Conservation (phyloP, 2,888 invertebrate genomes). For the Bembecia ichneumoniformis region DNA sequence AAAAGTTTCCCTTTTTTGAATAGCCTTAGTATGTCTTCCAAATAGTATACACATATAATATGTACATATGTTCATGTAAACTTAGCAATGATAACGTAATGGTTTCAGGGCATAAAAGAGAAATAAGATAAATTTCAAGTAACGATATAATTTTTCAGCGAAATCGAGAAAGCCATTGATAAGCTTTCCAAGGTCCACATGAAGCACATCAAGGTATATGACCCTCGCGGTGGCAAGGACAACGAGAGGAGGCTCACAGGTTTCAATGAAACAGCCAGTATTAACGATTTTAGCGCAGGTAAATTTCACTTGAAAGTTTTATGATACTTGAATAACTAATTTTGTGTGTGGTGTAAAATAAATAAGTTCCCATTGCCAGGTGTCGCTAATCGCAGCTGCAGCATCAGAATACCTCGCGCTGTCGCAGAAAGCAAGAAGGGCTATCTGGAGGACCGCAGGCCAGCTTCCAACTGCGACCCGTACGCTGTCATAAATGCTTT, state of each 20-base stretch:
- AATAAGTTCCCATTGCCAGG: conserved; percentile 51
- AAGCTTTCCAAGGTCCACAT: conserved; percentile 92
- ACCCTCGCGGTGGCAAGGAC: conserved; percentile 95
- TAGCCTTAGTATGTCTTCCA: too few species aligned
- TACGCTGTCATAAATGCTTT: conserved; percentile 89
- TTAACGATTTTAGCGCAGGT: conserved; percentile 96
- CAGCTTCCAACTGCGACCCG: conserved; percentile 94
- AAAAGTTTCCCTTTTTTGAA: too few species aligned
- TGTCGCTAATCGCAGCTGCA: conserved; percentile 94
- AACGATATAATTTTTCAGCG: conserved; percentile 65
- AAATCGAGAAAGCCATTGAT: conserved; percentile 96
- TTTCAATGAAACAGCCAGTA: conserved; percentile 95
- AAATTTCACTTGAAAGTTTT: conserved; percentile 11
- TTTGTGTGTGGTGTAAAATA: too few species aligned
- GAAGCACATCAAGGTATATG: conserved; percentile 96
- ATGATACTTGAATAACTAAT: too few species aligned
- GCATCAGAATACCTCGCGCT: conserved; percentile 93
- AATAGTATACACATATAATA: too few species aligned
- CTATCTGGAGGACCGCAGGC: conserved; percentile 96
- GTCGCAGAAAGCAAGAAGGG: conserved; percentile 93
- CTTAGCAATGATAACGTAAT: too few species aligned
- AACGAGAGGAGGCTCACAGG: conserved; percentile 97
- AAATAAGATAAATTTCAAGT: too few species aligned
- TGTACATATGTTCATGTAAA: too few species aligned
- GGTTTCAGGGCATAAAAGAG: too few species aligned